Conservation (phyloP, 2,888 invertebrate genomes). For the Seladonia tumulorum region DNA sequence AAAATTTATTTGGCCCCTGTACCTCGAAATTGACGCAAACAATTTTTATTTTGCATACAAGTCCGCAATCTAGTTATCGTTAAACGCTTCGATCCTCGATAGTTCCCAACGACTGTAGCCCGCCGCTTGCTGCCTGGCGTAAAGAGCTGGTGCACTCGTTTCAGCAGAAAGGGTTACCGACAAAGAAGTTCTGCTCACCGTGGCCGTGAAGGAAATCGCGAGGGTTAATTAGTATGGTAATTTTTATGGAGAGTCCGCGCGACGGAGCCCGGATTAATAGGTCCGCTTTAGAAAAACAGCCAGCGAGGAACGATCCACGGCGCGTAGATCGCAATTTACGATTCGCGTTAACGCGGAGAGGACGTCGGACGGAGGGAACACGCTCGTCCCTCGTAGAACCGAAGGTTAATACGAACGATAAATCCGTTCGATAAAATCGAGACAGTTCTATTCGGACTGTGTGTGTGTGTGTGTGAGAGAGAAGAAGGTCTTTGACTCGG, state of each 20-base stretch:
- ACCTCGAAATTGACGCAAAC: too few relatives aligned
- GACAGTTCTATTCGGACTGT: neutral
- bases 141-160: neutral
- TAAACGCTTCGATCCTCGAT: neutral
- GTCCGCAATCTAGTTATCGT: too few relatives aligned
- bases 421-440: conserved; percentile 41
- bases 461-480: too few relatives aligned
- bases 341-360: neutral
- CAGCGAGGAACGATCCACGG: neutral
- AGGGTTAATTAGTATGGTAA: conserved; percentile 58
- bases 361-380: neutral
- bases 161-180: neutral
- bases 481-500: neutral
- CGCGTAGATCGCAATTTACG: conserved; percentile 3
- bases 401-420: neutral
- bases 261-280: neutral
- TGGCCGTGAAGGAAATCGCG: neutral
- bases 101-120: neutral
- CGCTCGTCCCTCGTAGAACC: neutral
- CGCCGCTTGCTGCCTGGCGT: neutral
- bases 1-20: too few relatives aligned
- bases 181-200: neutral
- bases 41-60: too few relatives aligned
- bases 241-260: conserved; percentile 10
- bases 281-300: conserved; percentile 16